A percentile compares a stretch with the other conserved stretches of the same genome.
Conservation (phyloP, 2,113 vertebrate species). For the Antechinus flavipes region DNA sequence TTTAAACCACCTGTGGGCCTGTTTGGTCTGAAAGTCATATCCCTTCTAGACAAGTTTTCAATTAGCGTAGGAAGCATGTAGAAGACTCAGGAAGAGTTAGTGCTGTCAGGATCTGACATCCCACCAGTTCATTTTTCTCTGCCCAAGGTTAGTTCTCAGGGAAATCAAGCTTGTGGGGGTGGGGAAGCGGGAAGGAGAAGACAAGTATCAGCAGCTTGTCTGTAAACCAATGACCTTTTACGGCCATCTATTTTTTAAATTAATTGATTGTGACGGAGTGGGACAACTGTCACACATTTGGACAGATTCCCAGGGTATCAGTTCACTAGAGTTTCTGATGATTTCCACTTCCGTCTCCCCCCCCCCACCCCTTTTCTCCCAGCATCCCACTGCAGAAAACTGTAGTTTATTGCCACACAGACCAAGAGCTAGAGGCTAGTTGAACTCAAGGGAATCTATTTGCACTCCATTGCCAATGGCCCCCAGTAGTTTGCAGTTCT, state of each 20-base stretch:
- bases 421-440: slow-evolving; percentile 23
- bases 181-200: neutral
- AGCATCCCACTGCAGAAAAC: neutral
- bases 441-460: neutral
- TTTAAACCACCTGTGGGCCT: slow-evolving; percentile 53
- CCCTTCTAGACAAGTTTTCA: slow-evolving; percentile 68
- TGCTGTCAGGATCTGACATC: slow-evolving; percentile 44
- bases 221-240: slow-evolving; percentile 69
- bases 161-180: neutral
- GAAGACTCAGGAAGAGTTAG: slow-evolving; percentile 33
- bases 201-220: slow-evolving; percentile 30
- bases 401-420: slow-evolving; percentile 17
- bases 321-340: slow-evolving; percentile 41
- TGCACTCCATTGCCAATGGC: neutral
- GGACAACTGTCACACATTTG: slow-evolving; percentile 57
- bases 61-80: slow-evolving; percentile 43
- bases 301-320: slow-evolving; percentile 53
- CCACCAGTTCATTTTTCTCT: slow-evolving; percentile 41
- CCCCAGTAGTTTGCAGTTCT: slow-evolving; percentile 9
- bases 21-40: slow-evolving; percentile 60
- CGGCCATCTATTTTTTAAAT: slow-evolving; percentile 68
- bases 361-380: neutral
- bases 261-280: slow-evolving; percentile 68
- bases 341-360: neutral
- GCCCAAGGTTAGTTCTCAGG: slow-evolving; percentile 58